Base-by-base conservation (phyloP, 2,113 vertebrate species). In the Dermatemys mawii region DNA sequence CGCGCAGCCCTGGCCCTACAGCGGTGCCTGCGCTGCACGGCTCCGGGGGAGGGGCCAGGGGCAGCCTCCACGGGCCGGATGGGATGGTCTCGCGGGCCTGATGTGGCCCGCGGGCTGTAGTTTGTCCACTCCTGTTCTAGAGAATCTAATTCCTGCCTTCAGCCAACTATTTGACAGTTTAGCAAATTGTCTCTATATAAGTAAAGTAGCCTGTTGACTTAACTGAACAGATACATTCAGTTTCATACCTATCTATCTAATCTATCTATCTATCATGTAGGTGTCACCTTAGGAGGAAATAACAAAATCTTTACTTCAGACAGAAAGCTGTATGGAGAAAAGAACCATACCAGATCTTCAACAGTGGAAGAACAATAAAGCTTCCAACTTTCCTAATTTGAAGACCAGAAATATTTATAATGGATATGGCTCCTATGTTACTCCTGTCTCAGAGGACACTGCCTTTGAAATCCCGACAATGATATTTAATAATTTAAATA, bases 401-500 rank as follows among this genome's bases (percentile, higher is more conserved):
- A 96, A 95, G 85, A 78, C 55, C 54, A 83, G 80, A 96, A 91
- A 91, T 95, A 92, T 86, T 96, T 96, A 41, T 90, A 94, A 22
- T 51, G 51, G 95, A 79, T 90, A 54, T 27, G 90, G 49, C 75
- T 95, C 26, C 76, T 38, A 73, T 48, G 46, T 90, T 84, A 93
- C 81, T 95, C 35, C 57, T 91, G 82, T 48, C 86, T 95, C 76
- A 81, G 67, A 90, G 54, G 35, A 70, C 44, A 5, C 53, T 93
- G 81, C 75, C 80, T 95, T 95, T 95, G 94, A 97, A 98, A 85
- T 14, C 76, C 48, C 83, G 55, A 81, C 54, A 51, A 81, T 21
- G 13, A 8, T 5, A 35, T 57, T 96, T 81, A 95, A 93, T 96
- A 96, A 93, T 95, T 98, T 95, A 96, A 90, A 94, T 91, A 85